phyloP scores from a whole-genome alignment of 2,888 invertebrate genomes.

The Oxyscelio sp. region DNA sequence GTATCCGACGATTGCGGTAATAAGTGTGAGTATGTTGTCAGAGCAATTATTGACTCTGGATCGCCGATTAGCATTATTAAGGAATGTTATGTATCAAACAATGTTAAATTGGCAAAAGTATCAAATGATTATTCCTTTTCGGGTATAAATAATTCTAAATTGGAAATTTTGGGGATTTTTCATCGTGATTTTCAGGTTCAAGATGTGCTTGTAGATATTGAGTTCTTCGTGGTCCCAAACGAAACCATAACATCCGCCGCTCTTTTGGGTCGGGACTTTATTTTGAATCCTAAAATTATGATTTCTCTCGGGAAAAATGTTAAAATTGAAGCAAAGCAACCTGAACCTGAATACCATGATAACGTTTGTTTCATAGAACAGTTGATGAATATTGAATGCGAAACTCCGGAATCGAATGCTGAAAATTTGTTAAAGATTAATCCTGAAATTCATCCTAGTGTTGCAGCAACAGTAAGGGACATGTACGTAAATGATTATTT shows the following conservation, averaged over 20 bases:
- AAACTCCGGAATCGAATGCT: not conserved
- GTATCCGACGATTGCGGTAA: not conserved
- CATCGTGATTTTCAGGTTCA: not conserved
- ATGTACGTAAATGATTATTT: too few relatives aligned
- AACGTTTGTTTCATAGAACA: not conserved
- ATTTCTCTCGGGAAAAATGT: not conserved
- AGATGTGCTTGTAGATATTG: not conserved
- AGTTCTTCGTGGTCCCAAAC: slow-evolving; percentile 17
- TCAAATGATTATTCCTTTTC: too few relatives aligned
- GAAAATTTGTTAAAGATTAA: slow-evolving; percentile 9
- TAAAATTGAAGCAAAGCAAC: not conserved
- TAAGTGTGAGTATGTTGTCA: not conserved
- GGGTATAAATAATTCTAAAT: not conserved
- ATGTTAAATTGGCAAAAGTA: too few relatives aligned
- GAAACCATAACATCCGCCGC: slow-evolving; percentile 20
- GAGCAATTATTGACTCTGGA: not conserved
- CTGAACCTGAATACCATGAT: not conserved
- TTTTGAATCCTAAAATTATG: not conserved
- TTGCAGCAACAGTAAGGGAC: too few relatives aligned
- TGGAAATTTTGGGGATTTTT: slow-evolving; percentile 9
- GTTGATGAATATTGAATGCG: slow-evolving; percentile 28
- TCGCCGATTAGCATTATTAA: too few relatives aligned
- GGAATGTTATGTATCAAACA: too few relatives aligned
- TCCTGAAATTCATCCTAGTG: not conserved
- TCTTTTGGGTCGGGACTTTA: slow-evolving; percentile 38